Evolutionary conservation across 2,888 invertebrate genomes (phyloP).

Genomic region (Diplolepis rosae): DNA sequence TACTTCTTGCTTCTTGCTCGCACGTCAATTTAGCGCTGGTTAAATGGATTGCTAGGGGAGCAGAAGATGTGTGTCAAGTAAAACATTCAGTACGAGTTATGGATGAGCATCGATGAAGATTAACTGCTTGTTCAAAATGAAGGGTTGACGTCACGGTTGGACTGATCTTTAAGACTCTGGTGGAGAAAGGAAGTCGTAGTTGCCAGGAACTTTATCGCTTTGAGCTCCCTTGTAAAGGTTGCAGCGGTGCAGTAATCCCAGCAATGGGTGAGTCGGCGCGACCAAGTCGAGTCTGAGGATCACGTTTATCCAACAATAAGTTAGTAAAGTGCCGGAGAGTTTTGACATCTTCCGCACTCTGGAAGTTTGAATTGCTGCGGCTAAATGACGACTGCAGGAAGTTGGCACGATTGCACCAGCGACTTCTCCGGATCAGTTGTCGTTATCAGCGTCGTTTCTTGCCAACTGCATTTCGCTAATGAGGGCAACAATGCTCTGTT

Average conservation of each 20-base stretch:
- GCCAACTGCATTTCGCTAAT: slow-evolving; percentile 31
- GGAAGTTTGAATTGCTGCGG: slow-evolving; percentile 9
- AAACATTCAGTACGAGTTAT: slow-evolving; percentile 12
- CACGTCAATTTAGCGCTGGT: neutral
- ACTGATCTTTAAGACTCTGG: neutral
- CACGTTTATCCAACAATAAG: slow-evolving; percentile 25
- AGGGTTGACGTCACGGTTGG: slow-evolving; percentile 1
- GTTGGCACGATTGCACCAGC: slow-evolving; percentile 10
- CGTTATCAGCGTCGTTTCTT: slow-evolving; percentile 19
- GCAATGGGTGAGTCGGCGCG: neutral
- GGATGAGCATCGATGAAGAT: slow-evolving; percentile 24
- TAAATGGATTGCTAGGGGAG: neutral
- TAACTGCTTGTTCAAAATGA: slow-evolving; percentile 19
- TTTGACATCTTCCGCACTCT: slow-evolving; percentile 20
- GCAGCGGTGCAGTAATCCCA: neutral
- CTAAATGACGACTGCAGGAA: slow-evolving; percentile 27
- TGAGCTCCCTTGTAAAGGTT: slow-evolving; percentile 21
- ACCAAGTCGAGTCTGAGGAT: slow-evolving; percentile 2
- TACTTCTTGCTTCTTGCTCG: slow-evolving; percentile 1
- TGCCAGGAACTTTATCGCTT: slow-evolving; percentile 15
- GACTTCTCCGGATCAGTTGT: slow-evolving; percentile 6
- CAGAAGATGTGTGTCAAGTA: slow-evolving; percentile 21
- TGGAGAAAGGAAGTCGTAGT: neutral
- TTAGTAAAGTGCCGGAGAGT: slow-evolving; percentile 18
- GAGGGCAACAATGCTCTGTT: slow-evolving; percentile 11